phyloP scores from a whole-genome alignment of 2,888 invertebrate genomes.

The Caenorhabditis sp. region DNA sequence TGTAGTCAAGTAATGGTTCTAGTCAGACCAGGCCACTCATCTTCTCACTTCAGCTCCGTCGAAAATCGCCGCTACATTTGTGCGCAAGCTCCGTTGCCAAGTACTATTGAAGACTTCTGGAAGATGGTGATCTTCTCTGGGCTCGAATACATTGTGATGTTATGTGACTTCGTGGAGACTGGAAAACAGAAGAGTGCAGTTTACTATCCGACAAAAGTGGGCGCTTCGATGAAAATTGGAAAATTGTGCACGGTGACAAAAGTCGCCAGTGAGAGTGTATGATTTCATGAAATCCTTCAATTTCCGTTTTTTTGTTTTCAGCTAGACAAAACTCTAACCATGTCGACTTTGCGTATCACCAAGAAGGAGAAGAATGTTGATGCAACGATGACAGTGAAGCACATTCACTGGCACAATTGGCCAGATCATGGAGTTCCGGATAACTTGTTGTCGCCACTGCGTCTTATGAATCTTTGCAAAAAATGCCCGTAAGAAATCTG shows the following conservation, averaged over 20 bases:
- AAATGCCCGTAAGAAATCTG: neutral
- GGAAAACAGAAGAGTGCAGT: constrained; percentile 61
- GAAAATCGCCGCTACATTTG: constrained; percentile 65
- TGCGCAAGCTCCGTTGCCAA: constrained; percentile 72
- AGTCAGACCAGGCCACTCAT: neutral
- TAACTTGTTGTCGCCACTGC: constrained; percentile 31
- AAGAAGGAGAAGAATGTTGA: constrained; percentile 17
- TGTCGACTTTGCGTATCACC: constrained; percentile 30
- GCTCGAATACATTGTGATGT: constrained; percentile 62
- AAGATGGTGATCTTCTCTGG: constrained; percentile 70
- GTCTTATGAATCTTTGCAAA: constrained; percentile 19
- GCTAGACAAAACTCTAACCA: constrained; percentile 44
- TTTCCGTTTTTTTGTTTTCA: neutral
- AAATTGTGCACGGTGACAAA: constrained; percentile 38
- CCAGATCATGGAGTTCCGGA: constrained; percentile 67
- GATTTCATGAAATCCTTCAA: too few relatives aligned
- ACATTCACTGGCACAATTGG: constrained; percentile 65
- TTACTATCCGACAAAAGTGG: constrained; percentile 57
- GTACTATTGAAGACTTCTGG: constrained; percentile 74
- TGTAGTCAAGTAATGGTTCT: constrained; percentile 54
- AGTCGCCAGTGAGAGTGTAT: constrained; percentile 27
- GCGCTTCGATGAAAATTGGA: constrained; percentile 43
- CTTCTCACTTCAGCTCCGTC: neutral
- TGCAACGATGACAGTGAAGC: constrained; percentile 26
- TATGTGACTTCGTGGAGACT: constrained; percentile 65